Percentiles rank a stretch among this genome's conserved stretches.
Evolutionary conservation across 1,140 invertebrate genomes (phyloP).

Genomic region (Drosophila mojavensis): DNA sequence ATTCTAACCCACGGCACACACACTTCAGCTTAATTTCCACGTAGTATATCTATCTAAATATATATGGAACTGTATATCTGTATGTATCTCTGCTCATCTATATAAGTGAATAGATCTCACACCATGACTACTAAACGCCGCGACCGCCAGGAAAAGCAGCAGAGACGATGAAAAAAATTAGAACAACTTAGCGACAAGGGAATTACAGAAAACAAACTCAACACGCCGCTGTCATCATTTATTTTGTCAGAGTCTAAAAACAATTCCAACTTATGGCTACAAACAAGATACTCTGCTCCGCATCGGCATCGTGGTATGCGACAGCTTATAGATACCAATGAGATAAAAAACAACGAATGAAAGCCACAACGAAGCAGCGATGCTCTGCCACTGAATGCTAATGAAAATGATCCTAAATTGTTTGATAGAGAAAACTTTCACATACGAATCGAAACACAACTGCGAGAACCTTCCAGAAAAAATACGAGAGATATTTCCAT

Average conservation of each 20-base stretch:
- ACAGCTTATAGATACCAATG: slow-evolving; percentile 69
- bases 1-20: slow-evolving; percentile 38
- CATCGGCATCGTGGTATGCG: slow-evolving; percentile 36
- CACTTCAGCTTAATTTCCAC: slow-evolving; percentile 30
- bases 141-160: slow-evolving; percentile 1
- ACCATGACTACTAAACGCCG: slow-evolving; percentile 18
- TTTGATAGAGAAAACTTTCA: too few species aligned
- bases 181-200: slow-evolving; percentile 72
- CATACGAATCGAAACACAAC: too few species aligned
- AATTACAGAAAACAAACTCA: slow-evolving; percentile 36
- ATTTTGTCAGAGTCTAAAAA: slow-evolving; percentile 79
- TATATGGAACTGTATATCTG: not conserved
- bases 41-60: slow-evolving; percentile 28
- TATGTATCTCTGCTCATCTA: slow-evolving; percentile 29
- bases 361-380: slow-evolving; percentile 45
- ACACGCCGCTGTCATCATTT: slow-evolving; percentile 80
- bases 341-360: slow-evolving; percentile 50
- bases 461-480: too few species aligned
- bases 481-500: too few species aligned
- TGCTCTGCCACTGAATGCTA: slow-evolving; percentile 36
- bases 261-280: slow-evolving; percentile 77
- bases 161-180: slow-evolving; percentile 67
- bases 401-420: not conserved
- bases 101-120: slow-evolving; percentile 38
- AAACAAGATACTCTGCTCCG: slow-evolving; percentile 65